A percentile compares a stretch with the other conserved stretches of the same genome.
Conservation (phyloP, 2,797 vertebrate genomes). For the Epinephelus coioides region DNA sequence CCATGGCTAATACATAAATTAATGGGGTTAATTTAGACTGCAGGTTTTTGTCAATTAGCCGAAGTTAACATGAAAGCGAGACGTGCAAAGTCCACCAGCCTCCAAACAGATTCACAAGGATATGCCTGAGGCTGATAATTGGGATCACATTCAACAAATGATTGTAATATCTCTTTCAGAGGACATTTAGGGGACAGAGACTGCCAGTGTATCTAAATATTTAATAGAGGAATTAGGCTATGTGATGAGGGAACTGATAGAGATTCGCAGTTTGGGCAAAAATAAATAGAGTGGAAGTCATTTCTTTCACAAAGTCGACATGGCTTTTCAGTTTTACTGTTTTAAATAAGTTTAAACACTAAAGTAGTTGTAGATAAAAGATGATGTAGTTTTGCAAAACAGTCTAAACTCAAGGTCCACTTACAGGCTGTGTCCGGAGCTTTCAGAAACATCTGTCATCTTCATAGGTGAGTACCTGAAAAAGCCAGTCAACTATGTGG, state of each 20-base stretch:
- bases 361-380: not conserved
- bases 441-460: not conserved
- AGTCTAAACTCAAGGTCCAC: not conserved
- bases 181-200: not conserved
- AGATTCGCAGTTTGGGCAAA: not conserved
- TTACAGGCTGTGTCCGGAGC: too few relatives aligned
- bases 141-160: not conserved
- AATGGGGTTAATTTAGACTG: not conserved
- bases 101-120: not conserved
- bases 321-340: not conserved
- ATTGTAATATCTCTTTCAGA: not conserved
- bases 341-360: not conserved
- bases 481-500: not conserved
- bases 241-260: not conserved
- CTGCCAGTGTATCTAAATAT: not conserved
- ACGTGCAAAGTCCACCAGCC: not conserved
- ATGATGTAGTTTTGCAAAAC: not conserved
- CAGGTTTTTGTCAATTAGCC: not conserved
- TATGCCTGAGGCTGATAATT: not conserved
- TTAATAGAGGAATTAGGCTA: conserved; percentile 11
- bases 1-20: not conserved
- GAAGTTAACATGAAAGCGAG: not conserved
- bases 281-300: not conserved
- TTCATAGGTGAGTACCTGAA: not conserved
- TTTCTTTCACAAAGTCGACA: not conserved